Evolutionary conservation across 2,797 vertebrate genomes (phyloP).

Genomic region (Cossypha niveicapilla): DNA sequence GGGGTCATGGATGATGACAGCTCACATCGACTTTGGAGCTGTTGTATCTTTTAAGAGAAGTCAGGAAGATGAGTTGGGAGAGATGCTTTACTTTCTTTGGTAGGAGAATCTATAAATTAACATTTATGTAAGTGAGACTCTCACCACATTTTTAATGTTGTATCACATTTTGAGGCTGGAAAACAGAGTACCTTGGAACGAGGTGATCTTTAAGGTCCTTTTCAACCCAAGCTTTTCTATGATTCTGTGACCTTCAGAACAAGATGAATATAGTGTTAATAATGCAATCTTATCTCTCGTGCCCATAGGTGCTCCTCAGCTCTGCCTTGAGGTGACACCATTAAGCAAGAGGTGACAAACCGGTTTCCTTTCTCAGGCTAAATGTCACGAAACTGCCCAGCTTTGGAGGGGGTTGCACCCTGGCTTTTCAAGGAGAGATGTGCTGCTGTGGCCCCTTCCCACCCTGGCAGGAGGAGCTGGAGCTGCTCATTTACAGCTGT

Average conservation of each 20-base stretch:
- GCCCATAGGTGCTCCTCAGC: background rate
- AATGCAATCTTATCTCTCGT: background rate
- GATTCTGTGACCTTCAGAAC: background rate
- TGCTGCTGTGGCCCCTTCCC: background rate
- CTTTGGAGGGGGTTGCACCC: background rate
- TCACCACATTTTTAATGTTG: background rate
- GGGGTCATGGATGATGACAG: background rate
- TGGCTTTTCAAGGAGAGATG: background rate
- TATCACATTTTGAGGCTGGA: background rate
- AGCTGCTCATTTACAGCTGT: background rate
- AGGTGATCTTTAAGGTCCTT: background rate
- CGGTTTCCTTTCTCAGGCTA: background rate
- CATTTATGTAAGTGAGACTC: background rate
- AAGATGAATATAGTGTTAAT: background rate
- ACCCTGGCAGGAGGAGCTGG: background rate
- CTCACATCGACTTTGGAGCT: background rate
- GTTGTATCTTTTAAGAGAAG: background rate
- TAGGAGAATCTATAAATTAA: background rate
- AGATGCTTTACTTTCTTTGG: background rate
- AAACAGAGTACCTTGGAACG: background rate
- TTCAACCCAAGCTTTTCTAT: background rate
- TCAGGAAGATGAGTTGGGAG: background rate
- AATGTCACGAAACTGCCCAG: background rate
- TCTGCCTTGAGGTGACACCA: background rate
- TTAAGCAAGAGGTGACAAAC: constrained; percentile 38